Evolutionary conservation across 2,888 invertebrate species (phyloP), one percentile per base, ranked within the genome.

Genomic region (Drosophila emarginata): DNA sequence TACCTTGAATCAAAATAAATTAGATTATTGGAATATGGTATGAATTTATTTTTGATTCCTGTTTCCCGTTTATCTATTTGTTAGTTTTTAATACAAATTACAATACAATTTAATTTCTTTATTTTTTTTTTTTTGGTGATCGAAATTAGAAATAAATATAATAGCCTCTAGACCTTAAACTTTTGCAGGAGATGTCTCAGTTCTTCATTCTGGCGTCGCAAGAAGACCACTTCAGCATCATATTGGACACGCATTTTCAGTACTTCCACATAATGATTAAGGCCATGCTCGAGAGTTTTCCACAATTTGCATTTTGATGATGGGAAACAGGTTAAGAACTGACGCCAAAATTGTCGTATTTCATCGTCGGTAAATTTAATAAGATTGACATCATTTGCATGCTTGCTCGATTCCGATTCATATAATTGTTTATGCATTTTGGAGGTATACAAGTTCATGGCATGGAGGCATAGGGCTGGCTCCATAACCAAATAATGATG

Each of bases 171-270:
- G 4, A 80, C 87, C 53, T 78, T 79, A 4, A 90, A 88, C 75
- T 94, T 94, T 70, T 94, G 93, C 52, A 96, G 92, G 57, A 97
- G 91, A 64, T 94, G 93, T 21, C 94, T 93, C 58, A 97, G 90
- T 68, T 96, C 95, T 1, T 91, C 90, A 90, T 96, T 96, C 80
- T 95, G 95, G 62, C 92, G 93, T 4, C 95, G 93, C 18, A 96
- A 88, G 60, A 92, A 92, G 15, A 94, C 91, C 2, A 95, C 95
- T 82, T 96, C 95, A 0, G 93, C 92, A 78, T 95, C 94, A 11
- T 96, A 91, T 61, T 93, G 93, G 76, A 95, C 94, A 0, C 96
- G 93, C 86, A 95, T 95, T 64, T 91, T 90, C 4, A 92, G 77
- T n/a, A 90, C 88, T 58, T 90, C 87, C 37, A 91, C 78, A 64